These are phyloP conservation scores for Chanos chanos DNA, from an alignment of 2,797 vertebrate genomes.

Conservation along the genomic window DNA sequence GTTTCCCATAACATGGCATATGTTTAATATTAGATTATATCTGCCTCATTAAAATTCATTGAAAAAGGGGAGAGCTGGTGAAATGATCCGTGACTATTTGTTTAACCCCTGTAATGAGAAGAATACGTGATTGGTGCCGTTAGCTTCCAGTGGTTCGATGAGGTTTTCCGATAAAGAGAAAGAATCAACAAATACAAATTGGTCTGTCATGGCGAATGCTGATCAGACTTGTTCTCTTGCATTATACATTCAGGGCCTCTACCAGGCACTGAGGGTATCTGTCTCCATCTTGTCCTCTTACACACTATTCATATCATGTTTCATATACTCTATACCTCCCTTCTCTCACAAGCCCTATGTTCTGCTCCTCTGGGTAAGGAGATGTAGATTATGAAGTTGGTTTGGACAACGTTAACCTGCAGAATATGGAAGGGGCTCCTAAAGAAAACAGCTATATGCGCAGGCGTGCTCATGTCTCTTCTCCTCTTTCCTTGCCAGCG, in stretches of 20 bases:
- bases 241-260: constrained; percentile 46
- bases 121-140: constrained; percentile 39
- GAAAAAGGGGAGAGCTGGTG: constrained; percentile 28
- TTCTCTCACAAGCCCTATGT: constrained; percentile 1
- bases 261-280: constrained; percentile 23
- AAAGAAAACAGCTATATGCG: constrained; percentile 22
- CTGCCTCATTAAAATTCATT: constrained; percentile 38
- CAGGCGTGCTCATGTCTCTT: background rate
- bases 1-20: constrained; percentile 45
- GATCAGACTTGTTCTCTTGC: constrained; percentile 26
- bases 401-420: background rate
- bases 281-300: constrained; percentile 36
- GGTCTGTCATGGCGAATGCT: constrained; percentile 13
- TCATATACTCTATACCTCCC: constrained; percentile 31
- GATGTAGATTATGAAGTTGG: background rate
- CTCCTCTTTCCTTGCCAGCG: background rate
- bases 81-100: constrained; percentile 50
- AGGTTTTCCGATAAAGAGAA: constrained; percentile 36
- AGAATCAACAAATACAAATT: constrained; percentile 50
- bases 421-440: background rate
- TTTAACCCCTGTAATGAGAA: constrained; percentile 51
- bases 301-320: constrained; percentile 28
- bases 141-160: constrained; percentile 49
- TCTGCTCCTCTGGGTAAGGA: background rate
- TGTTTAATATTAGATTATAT: constrained; percentile 56